These are phyloP conservation scores for Protomyctophum bolini DNA, from an alignment of 2,113 vertebrate genomes.

Conservation along the genomic window DNA sequence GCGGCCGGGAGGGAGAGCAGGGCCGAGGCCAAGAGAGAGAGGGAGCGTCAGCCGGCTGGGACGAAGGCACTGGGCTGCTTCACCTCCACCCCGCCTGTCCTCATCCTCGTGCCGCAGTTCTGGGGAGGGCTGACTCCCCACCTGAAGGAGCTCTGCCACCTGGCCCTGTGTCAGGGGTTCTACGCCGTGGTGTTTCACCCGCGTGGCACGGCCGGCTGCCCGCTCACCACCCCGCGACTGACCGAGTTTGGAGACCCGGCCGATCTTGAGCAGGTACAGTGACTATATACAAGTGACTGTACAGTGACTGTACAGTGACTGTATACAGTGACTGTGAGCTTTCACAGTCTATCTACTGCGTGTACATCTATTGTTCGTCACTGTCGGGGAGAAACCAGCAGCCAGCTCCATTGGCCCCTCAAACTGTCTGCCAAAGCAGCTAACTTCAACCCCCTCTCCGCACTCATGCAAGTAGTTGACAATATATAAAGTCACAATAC, in stretches of 20 bases:
- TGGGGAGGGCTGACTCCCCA: constrained; percentile 81
- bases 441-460: too few relatives aligned
- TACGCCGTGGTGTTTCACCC: constrained; percentile 82
- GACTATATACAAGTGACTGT: background rate
- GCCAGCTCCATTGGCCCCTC: too few relatives aligned
- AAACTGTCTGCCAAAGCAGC: too few relatives aligned
- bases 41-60: constrained; percentile 25
- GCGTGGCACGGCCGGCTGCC: constrained; percentile 80
- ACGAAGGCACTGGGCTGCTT: constrained; percentile 38
- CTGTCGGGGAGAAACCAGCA: too few relatives aligned
- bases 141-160: constrained; percentile 76
- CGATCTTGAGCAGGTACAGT: constrained; percentile 79
- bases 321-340: too few relatives aligned
- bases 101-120: constrained; percentile 84
- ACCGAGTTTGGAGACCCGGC: constrained; percentile 84
- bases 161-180: constrained; percentile 80
- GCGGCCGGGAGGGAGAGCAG: constrained; percentile 30
- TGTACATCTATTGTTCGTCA: too few relatives aligned
- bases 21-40: constrained; percentile 30
- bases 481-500: too few relatives aligned
- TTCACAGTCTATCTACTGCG: too few relatives aligned
- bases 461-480: too few relatives aligned
- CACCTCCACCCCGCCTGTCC: constrained; percentile 61
- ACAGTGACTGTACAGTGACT: too few relatives aligned
- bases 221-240: constrained; percentile 76